A percentile compares a stretch with the other conserved stretches of the same genome.
These are phyloP conservation scores for Uropsilus gracilis DNA, from an alignment of 2,113 vertebrate species.

Conservation along the genomic window DNA sequence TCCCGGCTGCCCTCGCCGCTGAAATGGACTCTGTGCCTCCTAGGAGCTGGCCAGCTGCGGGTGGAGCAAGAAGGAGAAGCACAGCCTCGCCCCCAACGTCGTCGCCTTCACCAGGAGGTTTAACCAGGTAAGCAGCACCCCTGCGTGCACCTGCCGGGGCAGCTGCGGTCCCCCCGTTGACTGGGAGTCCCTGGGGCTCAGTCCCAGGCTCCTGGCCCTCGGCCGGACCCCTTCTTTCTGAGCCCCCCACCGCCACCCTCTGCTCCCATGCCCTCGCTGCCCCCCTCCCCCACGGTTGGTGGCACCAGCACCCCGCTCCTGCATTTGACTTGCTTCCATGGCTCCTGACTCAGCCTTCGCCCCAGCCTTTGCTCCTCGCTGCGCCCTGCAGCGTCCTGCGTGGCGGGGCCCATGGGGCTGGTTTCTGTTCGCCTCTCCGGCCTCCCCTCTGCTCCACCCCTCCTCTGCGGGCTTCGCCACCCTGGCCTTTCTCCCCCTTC, in stretches of 20 bases:
- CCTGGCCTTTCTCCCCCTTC: too few species aligned
- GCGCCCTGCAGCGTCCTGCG: background rate
- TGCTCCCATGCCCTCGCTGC: background rate
- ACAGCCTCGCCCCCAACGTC: slow-evolving; percentile 93
- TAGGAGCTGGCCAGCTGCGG: slow-evolving; percentile 96
- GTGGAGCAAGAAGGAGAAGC: slow-evolving; percentile 97
- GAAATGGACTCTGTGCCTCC: slow-evolving; percentile 77
- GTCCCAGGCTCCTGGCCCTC: background rate
- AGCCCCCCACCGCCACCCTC: too few species aligned
- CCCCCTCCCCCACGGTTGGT: background rate
- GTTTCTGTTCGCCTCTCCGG: background rate
- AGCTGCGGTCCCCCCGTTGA: background rate
- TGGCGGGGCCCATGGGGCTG: background rate
- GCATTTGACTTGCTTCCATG: background rate
- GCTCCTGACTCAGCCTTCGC: background rate
- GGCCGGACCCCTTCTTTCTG: background rate
- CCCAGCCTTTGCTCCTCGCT: background rate
- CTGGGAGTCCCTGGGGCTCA: background rate
- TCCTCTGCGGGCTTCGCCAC: too few species aligned
- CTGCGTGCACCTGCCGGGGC: background rate
- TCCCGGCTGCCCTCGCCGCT: background rate
- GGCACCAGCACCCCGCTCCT: background rate
- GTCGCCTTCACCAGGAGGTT: slow-evolving; percentile 97
- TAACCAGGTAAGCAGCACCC: slow-evolving; percentile 90
- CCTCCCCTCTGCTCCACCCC: background rate